A percentile compares a stretch with the other conserved stretches of the same genome.
Evolutionary conservation across 2,888 invertebrate species (phyloP).

Genomic region (Platerodrilus igneus): DNA sequence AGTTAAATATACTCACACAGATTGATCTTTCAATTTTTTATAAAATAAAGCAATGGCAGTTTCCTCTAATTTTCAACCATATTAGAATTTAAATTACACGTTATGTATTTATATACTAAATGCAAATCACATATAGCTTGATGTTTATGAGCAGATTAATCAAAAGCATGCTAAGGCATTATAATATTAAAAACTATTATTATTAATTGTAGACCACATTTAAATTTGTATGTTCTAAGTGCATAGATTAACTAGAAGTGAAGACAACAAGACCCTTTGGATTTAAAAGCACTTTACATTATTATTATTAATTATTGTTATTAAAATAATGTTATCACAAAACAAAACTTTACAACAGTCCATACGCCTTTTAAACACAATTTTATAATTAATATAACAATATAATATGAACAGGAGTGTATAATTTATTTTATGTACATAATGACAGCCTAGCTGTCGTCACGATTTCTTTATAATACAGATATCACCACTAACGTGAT

Average conservation of each 20-base stretch:
- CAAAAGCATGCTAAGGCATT: slow-evolving; percentile 19
- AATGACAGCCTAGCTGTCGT: slow-evolving; percentile 22
- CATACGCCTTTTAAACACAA: slow-evolving; percentile 42
- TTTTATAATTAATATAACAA: slow-evolving; percentile 41
- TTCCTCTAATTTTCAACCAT: slow-evolving; percentile 3
- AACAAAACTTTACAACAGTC: slow-evolving; percentile 41
- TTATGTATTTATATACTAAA: slow-evolving; percentile 18
- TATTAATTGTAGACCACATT: slow-evolving; percentile 20
- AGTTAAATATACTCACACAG: background rate
- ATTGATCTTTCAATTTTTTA: background rate
- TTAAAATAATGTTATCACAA: slow-evolving; percentile 31
- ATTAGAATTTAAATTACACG: slow-evolving; percentile 11
- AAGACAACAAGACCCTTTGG: slow-evolving; percentile 20
- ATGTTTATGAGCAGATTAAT: slow-evolving; percentile 21
- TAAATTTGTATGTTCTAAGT: slow-evolving; percentile 21
- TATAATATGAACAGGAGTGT: slow-evolving; percentile 44
- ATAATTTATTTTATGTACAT: slow-evolving; percentile 40
- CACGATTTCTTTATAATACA: slow-evolving; percentile 23
- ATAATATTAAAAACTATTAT: slow-evolving; percentile 15
- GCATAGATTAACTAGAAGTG: slow-evolving; percentile 22
- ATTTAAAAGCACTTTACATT: slow-evolving; percentile 23
- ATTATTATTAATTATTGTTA: too few relatives aligned
- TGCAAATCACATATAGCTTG: slow-evolving; percentile 24
- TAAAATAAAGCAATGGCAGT: slow-evolving; percentile 1
- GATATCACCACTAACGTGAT: slow-evolving; percentile 13